Evolutionary conservation across 2,888 invertebrate genomes (phyloP).

Genomic region (Drosophila dives): DNA sequence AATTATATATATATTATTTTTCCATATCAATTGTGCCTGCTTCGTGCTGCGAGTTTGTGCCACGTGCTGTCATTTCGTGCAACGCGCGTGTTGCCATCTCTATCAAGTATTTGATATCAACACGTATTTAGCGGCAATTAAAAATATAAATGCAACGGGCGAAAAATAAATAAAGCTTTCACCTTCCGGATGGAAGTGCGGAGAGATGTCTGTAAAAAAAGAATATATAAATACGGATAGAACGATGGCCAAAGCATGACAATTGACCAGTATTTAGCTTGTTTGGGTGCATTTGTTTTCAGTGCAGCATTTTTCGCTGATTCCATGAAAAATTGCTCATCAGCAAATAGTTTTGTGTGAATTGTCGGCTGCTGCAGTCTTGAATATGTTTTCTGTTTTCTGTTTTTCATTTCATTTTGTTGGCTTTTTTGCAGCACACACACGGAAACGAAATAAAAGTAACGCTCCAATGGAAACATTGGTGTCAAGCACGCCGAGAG

Average conservation of each 20-base stretch:
- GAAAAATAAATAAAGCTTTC: constrained; percentile 1
- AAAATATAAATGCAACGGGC: constrained; percentile 1
- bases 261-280: background rate
- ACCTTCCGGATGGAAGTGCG: constrained; percentile 36
- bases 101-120: constrained; percentile 5
- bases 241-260: background rate
- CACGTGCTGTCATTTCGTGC: background rate
- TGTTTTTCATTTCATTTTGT: background rate
- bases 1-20: background rate
- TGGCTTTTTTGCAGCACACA: constrained; percentile 50
- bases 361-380: constrained; percentile 25
- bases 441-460: constrained; percentile 60
- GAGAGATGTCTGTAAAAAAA: constrained; percentile 13
- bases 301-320: constrained; percentile 72
- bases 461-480: constrained; percentile 34
- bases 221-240: constrained; percentile 20
- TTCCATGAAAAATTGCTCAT: constrained; percentile 45
- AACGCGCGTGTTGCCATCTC: constrained; percentile 5
- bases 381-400: background rate
- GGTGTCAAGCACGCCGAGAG: constrained; percentile 8
- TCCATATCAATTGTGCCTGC: background rate
- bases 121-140: constrained; percentile 10
- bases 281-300: constrained; percentile 39
- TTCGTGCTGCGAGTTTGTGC: background rate
- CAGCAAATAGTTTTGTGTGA: constrained; percentile 56